Evolutionary conservation across 2,888 invertebrate genomes (phyloP), one percentile per base, ranked within the genome.

Genomic region (Unio delphinus): DNA sequence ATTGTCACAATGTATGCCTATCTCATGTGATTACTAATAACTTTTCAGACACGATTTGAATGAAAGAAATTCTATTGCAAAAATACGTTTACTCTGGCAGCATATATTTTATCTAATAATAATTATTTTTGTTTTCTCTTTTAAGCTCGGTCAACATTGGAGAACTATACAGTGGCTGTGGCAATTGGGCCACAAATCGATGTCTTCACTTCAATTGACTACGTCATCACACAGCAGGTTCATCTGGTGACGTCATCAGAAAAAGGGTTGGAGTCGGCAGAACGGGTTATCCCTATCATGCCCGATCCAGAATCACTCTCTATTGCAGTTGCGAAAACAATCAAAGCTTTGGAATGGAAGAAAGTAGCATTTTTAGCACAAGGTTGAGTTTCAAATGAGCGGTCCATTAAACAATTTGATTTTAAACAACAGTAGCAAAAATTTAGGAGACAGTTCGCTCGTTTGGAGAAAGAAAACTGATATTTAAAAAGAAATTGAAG

Each of bases 151-250:
- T 62, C 65, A 1, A 78, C 75, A 30, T 85, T 86, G 68, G 72
- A 78, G 23, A 68, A 76, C 55, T 69, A n/a, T 0, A 56, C 72
- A 0, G 77, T 83, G 8, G 80, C 83, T 0, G 84, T 84, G 5
- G 86, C 85, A 8, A 81, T 86, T 55, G 86, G 86, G 11, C 86
- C 86, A 1, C 81, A 81, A 71, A 85, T 87, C 34, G 83, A 86
- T 66, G 84, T 85, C 4, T 87, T 87, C 65, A 82, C 86, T 7
- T 87, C 86, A 34, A 82, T 83, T 55, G 80, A 83, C 34, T 87
- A 87, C 74, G 85, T 87, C 75, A 86, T 87, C 55, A 67, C 74
- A 3, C 71, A 82, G 26, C 85, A 84, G 70, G 68, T 78, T 17
- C 85, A 84, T 65, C 73, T 86, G 45, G 77, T 87, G 68, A 87